Evolutionary conservation across 2,888 invertebrate genomes (phyloP).

Genomic region (Pseudococcus longispinus): DNA sequence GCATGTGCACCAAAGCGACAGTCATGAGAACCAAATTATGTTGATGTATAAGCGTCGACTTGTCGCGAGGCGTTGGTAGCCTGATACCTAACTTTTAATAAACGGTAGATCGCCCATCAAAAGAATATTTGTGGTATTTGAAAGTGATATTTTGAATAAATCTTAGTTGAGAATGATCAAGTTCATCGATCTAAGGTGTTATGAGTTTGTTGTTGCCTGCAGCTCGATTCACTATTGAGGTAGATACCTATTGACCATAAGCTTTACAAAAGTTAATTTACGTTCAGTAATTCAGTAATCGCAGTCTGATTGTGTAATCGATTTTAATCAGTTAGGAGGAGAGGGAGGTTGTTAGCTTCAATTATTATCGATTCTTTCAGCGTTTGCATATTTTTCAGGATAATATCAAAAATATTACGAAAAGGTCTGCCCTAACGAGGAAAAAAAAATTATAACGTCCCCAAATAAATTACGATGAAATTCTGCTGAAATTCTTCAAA

Average conservation of each 20-base stretch:
- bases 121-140: neutral
- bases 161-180: neutral
- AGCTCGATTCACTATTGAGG: neutral
- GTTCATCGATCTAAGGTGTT: neutral
- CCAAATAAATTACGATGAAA: too few relatives aligned
- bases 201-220: neutral
- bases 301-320: too few relatives aligned
- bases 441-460: too few relatives aligned
- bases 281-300: too few relatives aligned
- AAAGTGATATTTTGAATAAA: neutral
- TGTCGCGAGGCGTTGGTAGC: neutral
- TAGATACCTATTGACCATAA: neutral
- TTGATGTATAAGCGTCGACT: neutral
- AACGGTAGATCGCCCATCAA: neutral
- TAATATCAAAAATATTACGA: too few relatives aligned
- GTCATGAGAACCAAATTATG: slow-evolving; percentile 6
- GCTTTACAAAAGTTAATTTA: neutral
- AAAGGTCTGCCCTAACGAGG: too few relatives aligned
- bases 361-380: too few relatives aligned
- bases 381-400: too few relatives aligned
- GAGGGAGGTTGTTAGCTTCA: too few relatives aligned
- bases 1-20: neutral
- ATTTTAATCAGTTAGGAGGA: too few relatives aligned
- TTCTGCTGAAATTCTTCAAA: too few relatives aligned
- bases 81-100: neutral